phyloP scores from a whole-genome alignment of 2,113 vertebrate species.

The Zosterops borbonicus region DNA sequence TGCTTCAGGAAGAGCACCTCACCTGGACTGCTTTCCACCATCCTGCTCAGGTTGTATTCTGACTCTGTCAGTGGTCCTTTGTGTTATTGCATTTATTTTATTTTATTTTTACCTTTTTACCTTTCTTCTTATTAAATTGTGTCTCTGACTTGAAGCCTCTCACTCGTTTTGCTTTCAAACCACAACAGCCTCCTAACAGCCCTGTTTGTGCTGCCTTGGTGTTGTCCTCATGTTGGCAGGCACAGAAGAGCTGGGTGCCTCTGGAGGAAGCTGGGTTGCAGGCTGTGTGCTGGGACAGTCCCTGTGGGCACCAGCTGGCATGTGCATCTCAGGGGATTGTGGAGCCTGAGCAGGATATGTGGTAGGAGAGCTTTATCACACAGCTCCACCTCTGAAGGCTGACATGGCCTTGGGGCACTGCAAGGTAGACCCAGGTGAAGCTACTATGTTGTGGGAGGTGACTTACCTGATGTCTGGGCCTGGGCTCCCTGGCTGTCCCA shows the following conservation, averaged over 20 bases:
- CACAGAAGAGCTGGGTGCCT: fast-evolving
- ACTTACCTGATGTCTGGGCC: background rate
- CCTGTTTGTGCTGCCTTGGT: background rate
- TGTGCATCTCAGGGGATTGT: too few relatives aligned
- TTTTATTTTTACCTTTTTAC: too few relatives aligned
- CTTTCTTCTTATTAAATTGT: too few relatives aligned
- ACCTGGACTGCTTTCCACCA: too few relatives aligned
- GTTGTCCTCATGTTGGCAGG: fast-evolving
- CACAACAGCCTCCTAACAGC: background rate
- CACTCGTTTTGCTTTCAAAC: too few relatives aligned
- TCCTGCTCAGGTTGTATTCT: too few relatives aligned
- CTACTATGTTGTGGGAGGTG: fast-evolving
- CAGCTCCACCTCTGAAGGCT: background rate
- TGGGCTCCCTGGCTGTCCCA: background rate
- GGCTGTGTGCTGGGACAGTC: fast-evolving
- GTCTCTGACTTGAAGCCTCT: too few relatives aligned
- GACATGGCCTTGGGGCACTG: fast-evolving
- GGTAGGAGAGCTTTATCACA: fast-evolving
- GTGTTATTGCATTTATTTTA: too few relatives aligned
- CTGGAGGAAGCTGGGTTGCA: background rate
- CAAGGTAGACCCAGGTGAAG: background rate
- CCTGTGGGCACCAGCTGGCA: fast-evolving
- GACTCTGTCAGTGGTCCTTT: too few relatives aligned
- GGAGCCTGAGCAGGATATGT: fast-evolving
- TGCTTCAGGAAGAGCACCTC: too few relatives aligned